phyloP scores from a whole-genome alignment of 2,113 vertebrate genomes.

The Phoenicopterus ruber region DNA sequence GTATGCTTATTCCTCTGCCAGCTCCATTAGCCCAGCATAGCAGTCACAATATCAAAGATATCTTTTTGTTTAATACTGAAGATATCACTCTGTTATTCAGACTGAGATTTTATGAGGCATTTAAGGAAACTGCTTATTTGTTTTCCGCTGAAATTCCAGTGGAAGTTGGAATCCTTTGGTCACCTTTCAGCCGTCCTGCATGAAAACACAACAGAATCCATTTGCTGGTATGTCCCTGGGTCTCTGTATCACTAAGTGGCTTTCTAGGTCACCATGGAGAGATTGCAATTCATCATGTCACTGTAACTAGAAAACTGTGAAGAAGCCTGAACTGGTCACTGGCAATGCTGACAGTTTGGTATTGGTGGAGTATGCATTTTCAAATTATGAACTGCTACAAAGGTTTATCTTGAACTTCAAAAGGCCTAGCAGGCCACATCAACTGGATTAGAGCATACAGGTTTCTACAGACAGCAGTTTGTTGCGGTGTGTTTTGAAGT shows the following conservation, averaged over 20 bases:
- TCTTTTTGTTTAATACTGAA: not conserved
- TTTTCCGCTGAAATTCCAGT: not conserved
- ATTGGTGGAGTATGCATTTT: not conserved
- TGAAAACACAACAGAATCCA: not conserved
- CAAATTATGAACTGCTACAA: not conserved
- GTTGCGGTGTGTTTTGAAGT: not conserved
- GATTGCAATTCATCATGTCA: not conserved
- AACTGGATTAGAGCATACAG: not conserved
- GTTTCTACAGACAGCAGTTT: not conserved
- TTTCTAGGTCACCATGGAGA: not conserved
- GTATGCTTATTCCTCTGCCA: not conserved
- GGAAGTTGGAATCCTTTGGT: not conserved
- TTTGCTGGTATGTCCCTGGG: not conserved
- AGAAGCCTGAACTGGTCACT: not conserved
- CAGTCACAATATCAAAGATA: not conserved
- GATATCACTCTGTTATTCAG: not conserved
- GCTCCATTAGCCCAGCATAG: not conserved
- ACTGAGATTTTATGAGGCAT: not conserved
- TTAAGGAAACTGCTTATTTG: not conserved
- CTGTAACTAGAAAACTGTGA: not conserved
- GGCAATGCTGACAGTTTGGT: not conserved
- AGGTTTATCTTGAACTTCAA: not conserved
- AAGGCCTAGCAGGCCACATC: not conserved
- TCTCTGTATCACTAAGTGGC: not conserved
- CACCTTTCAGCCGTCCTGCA: not conserved